Conservation (phyloP, 1,140 invertebrate genomes). For the Diabrotica virgifera region DNA sequence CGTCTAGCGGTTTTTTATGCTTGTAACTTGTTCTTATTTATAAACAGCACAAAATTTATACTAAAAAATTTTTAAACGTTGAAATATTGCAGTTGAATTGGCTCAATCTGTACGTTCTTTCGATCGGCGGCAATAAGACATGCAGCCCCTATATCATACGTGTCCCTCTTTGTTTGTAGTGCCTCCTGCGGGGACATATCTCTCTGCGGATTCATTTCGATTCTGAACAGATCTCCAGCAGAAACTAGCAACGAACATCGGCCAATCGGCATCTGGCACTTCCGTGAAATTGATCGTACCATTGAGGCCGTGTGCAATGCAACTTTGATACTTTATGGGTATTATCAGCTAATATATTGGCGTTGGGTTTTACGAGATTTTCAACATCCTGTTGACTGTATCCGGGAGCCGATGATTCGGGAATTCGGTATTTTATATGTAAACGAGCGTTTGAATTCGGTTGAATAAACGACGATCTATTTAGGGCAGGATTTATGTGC, state of each 20-base stretch:
- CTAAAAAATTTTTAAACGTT: background rate
- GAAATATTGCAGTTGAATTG: background rate
- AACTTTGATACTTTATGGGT: slow-evolving; percentile 8
- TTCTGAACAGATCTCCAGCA: slow-evolving; percentile 4
- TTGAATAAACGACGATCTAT: background rate
- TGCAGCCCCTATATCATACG: background rate
- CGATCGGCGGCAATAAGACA: background rate
- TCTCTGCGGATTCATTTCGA: slow-evolving; percentile 13
- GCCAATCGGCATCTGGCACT: slow-evolving; percentile 7
- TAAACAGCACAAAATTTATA: background rate
- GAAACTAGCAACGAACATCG: slow-evolving; percentile 4
- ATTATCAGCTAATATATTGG: slow-evolving; percentile 14
- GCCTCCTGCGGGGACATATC: background rate
- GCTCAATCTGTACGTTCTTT: background rate
- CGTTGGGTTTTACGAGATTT: slow-evolving; percentile 9
- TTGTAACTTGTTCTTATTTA: background rate
- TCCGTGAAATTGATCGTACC: slow-evolving; percentile 12
- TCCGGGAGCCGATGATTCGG: background rate
- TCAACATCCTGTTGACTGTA: slow-evolving; percentile 7
- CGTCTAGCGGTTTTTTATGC: too few species aligned
- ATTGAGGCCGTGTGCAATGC: slow-evolving; percentile 8
- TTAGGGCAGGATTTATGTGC: too few species aligned
- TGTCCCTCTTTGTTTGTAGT: background rate
- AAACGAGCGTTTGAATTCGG: background rate
- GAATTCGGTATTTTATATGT: slow-evolving; percentile 1